Conservation (phyloP, 2,888 invertebrate genomes). For the Acrocyrtus sp. region DNA sequence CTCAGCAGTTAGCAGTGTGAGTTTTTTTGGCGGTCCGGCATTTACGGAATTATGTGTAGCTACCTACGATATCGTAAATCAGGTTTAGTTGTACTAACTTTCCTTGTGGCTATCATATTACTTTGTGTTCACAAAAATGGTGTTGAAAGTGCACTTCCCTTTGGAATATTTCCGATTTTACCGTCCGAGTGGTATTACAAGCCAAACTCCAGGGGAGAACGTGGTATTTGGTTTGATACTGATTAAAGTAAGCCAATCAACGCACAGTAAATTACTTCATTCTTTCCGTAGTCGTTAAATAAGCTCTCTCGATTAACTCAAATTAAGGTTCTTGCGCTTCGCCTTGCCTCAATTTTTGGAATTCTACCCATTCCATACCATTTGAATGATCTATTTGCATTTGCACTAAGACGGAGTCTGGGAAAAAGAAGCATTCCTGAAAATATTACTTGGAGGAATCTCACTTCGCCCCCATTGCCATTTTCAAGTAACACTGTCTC, state of each 20-base stretch:
- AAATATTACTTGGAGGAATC: slow-evolving; percentile 11
- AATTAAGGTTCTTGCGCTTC: slow-evolving; percentile 48
- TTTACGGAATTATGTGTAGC: too few species aligned
- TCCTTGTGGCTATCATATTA: too few species aligned
- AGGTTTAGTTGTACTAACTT: too few species aligned
- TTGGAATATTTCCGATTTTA: slow-evolving; percentile 51
- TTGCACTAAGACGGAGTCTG: too few species aligned
- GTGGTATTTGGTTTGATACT: slow-evolving; percentile 53
- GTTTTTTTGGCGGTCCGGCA: too few species aligned
- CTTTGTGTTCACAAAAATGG: too few species aligned
- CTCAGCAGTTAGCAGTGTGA: too few species aligned
- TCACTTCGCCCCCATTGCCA: slow-evolving; percentile 38
- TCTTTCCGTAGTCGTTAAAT: not conserved
- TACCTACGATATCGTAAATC: too few species aligned
- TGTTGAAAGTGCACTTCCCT: slow-evolving; percentile 47
- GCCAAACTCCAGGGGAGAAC: slow-evolving; percentile 51
- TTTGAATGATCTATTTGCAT: slow-evolving; percentile 55
- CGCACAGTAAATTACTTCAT: not conserved
- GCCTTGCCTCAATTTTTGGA: slow-evolving; percentile 52
- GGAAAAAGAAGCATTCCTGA: slow-evolving; percentile 32
- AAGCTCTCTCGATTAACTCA: slow-evolving; percentile 3
- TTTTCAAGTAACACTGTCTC: not conserved
- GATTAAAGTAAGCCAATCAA: slow-evolving; percentile 47
- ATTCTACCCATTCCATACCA: slow-evolving; percentile 58
- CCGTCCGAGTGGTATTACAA: slow-evolving; percentile 58